Evolutionary conservation across 1,140 invertebrate genomes (phyloP).

Genomic region (Meloidogyne chitwoodi): DNA sequence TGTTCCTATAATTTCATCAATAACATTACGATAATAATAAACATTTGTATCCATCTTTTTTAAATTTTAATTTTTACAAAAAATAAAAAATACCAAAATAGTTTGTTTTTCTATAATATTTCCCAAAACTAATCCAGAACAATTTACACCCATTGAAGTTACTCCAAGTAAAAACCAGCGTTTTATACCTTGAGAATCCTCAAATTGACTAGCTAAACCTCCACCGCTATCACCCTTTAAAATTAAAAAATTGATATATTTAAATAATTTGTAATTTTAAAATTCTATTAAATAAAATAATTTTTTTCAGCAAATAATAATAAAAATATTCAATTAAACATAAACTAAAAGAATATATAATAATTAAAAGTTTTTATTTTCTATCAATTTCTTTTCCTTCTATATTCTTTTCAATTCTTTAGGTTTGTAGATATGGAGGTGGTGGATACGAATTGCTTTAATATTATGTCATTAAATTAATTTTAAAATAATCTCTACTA

Average conservation of each 20-base stretch:
- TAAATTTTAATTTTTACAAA: background rate
- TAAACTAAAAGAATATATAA: too few relatives aligned
- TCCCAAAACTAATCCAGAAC: background rate
- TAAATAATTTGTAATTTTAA: too few relatives aligned
- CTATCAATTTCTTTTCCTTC: too few relatives aligned
- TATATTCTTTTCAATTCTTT: too few relatives aligned
- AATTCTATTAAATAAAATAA: too few relatives aligned
- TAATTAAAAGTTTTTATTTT: too few relatives aligned
- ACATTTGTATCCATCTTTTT: background rate
- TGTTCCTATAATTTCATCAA: background rate
- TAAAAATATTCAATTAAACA: too few relatives aligned
- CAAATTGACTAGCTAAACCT: constrained; percentile 3
- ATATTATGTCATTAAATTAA: too few relatives aligned
- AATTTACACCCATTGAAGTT: background rate
- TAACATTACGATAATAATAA: background rate
- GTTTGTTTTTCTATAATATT: background rate
- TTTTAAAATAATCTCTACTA: too few relatives aligned
- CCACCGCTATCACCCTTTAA: constrained; percentile 16
- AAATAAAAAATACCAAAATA: background rate
- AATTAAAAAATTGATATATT: background rate
- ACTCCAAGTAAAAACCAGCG: constrained; percentile 7
- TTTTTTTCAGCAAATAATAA: too few relatives aligned
- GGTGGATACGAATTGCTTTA: too few relatives aligned
- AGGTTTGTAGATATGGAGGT: too few relatives aligned
- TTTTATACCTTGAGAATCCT: background rate